Conservation (phyloP, 2,797 vertebrate genomes). For the Pseudotriccus pelzelni region DNA sequence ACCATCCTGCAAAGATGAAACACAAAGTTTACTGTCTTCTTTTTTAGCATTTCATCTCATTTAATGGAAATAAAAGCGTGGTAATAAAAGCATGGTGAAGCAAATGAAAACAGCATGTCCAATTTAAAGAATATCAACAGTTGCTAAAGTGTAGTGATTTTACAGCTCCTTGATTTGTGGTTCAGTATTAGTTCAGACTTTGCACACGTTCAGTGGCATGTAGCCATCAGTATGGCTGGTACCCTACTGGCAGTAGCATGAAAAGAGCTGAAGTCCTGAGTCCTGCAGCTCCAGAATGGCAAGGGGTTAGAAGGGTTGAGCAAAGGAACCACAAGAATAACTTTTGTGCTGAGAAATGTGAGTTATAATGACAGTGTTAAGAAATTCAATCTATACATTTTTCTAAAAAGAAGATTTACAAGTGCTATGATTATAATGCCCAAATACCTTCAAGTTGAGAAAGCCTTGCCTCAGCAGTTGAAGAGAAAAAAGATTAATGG, state of each 20-base stretch:
- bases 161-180: neutral
- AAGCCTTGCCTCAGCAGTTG: neutral
- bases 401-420: neutral
- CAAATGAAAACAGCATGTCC: neutral
- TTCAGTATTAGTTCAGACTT: neutral
- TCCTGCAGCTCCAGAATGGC: neutral
- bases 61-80: neutral
- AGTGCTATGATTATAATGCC: neutral
- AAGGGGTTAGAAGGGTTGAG: neutral
- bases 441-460: neutral
- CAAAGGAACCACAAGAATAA: neutral
- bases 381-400: neutral
- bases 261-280: neutral
- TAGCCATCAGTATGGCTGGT: neutral
- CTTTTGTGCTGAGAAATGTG: neutral
- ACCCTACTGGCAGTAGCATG: neutral
- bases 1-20: neutral
- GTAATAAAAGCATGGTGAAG: neutral
- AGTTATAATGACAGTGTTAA: neutral
- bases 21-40: neutral
- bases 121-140: neutral
- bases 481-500: neutral
- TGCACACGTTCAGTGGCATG: rapidly evolving
- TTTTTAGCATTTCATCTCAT: neutral
- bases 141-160: neutral